Percentiles rank a stretch among this genome's conserved stretches.
phyloP scores from a whole-genome alignment of 1,140 invertebrate genomes.

The Apis laboriosa region DNA sequence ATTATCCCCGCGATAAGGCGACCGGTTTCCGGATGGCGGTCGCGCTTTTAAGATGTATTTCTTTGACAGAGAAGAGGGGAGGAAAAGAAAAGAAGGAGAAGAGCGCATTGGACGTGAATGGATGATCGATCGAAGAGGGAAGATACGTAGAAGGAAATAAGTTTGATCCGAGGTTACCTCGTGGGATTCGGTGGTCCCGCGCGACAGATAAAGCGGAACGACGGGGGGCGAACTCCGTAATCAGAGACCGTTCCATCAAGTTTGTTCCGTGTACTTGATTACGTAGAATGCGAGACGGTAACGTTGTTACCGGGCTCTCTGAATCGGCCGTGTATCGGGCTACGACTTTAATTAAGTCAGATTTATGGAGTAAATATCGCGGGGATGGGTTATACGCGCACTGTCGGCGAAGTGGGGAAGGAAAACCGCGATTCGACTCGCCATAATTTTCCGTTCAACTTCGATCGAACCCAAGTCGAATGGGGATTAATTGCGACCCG shows the following conservation, averaged over 20 bases:
- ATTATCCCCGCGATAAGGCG: constrained; percentile 35
- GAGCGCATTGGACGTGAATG: too few relatives aligned
- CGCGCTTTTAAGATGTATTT: too few relatives aligned
- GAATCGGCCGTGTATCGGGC: constrained; percentile 53
- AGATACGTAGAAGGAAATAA: constrained; percentile 30
- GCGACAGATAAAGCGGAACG: constrained; percentile 22
- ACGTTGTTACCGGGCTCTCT: constrained; percentile 49
- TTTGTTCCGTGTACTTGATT: constrained; percentile 52
- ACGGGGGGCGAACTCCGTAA: constrained; percentile 46
- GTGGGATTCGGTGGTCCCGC: constrained; percentile 18
- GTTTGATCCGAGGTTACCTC: constrained; percentile 23
- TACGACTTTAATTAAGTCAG: constrained; percentile 61
- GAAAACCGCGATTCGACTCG: constrained; percentile 38
- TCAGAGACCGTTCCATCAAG: constrained; percentile 55
- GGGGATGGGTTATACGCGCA: background rate
- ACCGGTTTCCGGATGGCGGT: background rate
- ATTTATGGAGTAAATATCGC: constrained; percentile 52
- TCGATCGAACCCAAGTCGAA: constrained; percentile 10
- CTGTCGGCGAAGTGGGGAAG: background rate
- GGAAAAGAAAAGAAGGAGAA: too few relatives aligned
- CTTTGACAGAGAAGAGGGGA: too few relatives aligned
- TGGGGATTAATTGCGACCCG: constrained; percentile 18
- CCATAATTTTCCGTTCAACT: constrained; percentile 35
- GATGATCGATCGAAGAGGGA: background rate
- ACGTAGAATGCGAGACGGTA: constrained; percentile 55